Conservation (phyloP, 2,797 vertebrate species). For the Lepidocolaptes lacrymiger region DNA sequence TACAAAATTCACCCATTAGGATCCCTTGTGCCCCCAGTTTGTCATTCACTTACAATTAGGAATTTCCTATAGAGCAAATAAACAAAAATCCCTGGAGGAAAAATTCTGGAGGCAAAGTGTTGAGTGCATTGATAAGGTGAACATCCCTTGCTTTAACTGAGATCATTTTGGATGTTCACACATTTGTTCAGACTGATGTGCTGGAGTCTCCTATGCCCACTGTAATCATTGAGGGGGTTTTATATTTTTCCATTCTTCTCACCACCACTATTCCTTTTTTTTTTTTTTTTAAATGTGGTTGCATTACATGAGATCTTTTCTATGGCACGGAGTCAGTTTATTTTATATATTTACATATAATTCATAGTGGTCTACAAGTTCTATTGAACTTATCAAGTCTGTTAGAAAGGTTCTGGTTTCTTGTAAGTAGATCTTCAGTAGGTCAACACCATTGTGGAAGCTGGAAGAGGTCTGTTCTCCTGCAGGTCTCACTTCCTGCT, state of each 20-base stretch:
- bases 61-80: neutral
- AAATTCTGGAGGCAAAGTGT: neutral
- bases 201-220: neutral
- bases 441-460: neutral
- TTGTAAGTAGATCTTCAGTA: neutral
- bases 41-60: neutral
- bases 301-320: neutral
- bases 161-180: neutral
- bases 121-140: accelerated
- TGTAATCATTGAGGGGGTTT: neutral
- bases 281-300: neutral
- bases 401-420: neutral
- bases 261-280: neutral
- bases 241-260: neutral
- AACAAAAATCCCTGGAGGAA: neutral
- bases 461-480: neutral
- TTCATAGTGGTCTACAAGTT: neutral
- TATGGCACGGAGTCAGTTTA: accelerated
- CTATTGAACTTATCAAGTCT: neutral
- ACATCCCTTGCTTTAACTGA: neutral
- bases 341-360: neutral
- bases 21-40: neutral
- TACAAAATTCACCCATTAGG: neutral
- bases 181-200: neutral
- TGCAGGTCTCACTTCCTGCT: neutral